phyloP scores from a whole-genome alignment of 2,113 vertebrate genomes.

The Gulo gulo region DNA sequence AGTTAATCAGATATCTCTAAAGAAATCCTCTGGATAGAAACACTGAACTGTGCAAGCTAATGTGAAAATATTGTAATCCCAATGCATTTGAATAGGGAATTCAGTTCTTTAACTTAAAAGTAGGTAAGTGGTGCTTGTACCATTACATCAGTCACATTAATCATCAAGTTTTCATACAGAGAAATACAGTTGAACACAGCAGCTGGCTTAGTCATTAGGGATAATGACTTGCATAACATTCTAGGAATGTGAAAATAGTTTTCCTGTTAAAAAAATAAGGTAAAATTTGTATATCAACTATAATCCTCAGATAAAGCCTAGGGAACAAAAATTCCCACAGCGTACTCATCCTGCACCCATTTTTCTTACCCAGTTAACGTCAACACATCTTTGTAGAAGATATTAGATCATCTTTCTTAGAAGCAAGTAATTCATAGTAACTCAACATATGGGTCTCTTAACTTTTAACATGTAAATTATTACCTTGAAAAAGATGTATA shows the following conservation, averaged over 20 bases:
- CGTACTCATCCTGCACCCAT: rapidly evolving
- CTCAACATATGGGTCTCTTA: not conserved
- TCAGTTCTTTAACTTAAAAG: conserved; percentile 43
- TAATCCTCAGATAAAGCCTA: not conserved
- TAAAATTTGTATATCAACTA: not conserved
- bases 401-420: not conserved
- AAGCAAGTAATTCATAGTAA: not conserved
- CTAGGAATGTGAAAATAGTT: conserved; percentile 20
- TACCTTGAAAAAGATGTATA: not conserved
- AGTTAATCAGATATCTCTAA: conserved; percentile 62
- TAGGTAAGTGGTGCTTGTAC: conserved; percentile 61
- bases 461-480: not conserved
- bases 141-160: conserved; percentile 55
- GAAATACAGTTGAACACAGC: conserved; percentile 40
- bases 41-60: not conserved
- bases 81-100: not conserved
- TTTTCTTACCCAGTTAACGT: not conserved
- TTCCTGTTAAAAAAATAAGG: conserved; percentile 48
- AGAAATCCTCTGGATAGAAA: conserved; percentile 31
- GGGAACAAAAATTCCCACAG: not conserved
- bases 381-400: not conserved
- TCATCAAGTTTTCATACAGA: conserved; percentile 66
- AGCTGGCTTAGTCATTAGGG: conserved; percentile 46
- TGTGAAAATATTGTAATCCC: conserved; percentile 30
- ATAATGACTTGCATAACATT: conserved; percentile 49